Conservation (phyloP, 1,140 invertebrate species). For the Temnothorax nylanderi region DNA sequence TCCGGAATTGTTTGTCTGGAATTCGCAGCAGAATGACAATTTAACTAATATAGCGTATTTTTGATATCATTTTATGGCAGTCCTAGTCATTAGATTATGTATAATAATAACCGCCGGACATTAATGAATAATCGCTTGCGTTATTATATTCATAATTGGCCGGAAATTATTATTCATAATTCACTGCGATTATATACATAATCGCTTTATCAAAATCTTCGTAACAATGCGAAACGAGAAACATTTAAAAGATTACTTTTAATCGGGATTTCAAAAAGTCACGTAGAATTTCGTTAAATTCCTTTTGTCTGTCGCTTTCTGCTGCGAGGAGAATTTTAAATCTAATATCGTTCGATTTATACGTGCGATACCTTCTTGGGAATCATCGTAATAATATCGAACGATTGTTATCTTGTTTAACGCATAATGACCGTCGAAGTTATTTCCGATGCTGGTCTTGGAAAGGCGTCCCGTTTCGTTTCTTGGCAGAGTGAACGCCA, state of each 20-base stretch:
- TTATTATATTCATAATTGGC: not conserved
- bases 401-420: slow-evolving; percentile 66
- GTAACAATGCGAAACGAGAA: not conserved
- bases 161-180: slow-evolving; percentile 17
- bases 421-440: slow-evolving; percentile 19
- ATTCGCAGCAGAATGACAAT: not conserved
- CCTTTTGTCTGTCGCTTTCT: not conserved
- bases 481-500: slow-evolving; percentile 2
- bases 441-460: slow-evolving; percentile 50
- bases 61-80: not conserved
- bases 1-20: not conserved
- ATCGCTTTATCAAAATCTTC: not conserved
- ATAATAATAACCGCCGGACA: not conserved
- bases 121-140: slow-evolving; percentile 5
- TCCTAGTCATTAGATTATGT: not conserved
- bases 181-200: not conserved
- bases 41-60: not conserved
- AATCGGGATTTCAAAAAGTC: not conserved
- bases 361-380: not conserved
- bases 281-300: not conserved
- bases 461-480: slow-evolving; percentile 49
- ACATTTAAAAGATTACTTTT: not conserved
- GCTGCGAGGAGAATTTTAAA: not conserved
- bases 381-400: slow-evolving; percentile 16
- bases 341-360: slow-evolving; percentile 20